phyloP scores from a whole-genome alignment of 2,113 vertebrate genomes.

The Protobothrops mucrosquamatus region DNA sequence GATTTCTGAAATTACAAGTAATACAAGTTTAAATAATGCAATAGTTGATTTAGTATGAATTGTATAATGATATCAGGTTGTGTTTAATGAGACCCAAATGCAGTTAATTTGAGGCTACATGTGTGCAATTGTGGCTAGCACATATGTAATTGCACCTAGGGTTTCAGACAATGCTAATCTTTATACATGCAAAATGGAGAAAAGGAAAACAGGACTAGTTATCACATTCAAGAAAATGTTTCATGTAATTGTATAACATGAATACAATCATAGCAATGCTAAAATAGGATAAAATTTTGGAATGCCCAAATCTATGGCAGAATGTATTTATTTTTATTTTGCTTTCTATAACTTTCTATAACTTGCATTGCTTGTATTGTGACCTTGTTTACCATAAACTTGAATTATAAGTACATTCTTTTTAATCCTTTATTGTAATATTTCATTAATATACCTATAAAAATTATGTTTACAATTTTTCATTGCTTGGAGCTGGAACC shows the following conservation, averaged over 20 bases:
- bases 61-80: background rate
- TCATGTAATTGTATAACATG: background rate
- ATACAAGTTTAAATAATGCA: background rate
- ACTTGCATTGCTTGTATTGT: background rate
- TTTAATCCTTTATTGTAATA: background rate
- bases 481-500: background rate
- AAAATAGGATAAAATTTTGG: background rate
- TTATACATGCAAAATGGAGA: background rate
- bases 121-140: background rate
- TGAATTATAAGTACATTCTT: background rate
- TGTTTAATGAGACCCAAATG: background rate
- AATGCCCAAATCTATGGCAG: background rate
- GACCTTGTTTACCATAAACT: background rate
- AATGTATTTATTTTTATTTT: background rate
- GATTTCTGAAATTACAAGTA: background rate
- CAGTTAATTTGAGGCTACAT: background rate
- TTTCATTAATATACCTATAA: background rate
- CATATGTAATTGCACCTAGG: background rate
- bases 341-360: background rate
- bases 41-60: background rate
- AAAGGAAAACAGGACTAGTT: background rate
- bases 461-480: background rate
- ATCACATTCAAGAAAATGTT: background rate
- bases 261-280: background rate
- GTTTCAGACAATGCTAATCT: background rate